Evolutionary conservation across 2,113 vertebrate genomes (phyloP).

Genomic region (Chroicocephalus ridibundus): DNA sequence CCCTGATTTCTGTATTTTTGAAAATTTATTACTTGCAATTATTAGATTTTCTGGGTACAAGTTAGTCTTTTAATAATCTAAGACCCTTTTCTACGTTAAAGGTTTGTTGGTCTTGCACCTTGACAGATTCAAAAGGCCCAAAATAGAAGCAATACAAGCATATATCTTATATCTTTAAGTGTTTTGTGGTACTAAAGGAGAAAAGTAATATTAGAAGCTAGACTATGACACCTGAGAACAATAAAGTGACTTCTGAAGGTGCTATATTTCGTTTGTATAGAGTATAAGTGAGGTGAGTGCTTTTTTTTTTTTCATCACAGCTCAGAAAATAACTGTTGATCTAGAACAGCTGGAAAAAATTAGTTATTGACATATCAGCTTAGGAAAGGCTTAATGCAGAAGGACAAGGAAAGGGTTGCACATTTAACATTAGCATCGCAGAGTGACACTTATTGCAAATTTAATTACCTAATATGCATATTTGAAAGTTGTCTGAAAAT

Average conservation of each 20-base stretch:
- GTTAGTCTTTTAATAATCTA: background rate
- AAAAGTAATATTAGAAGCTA: background rate
- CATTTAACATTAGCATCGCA: constrained; percentile 10
- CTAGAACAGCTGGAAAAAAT: constrained; percentile 28
- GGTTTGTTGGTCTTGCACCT: background rate
- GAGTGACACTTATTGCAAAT: constrained; percentile 7
- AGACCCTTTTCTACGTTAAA: background rate
- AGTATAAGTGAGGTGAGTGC: background rate
- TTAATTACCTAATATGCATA: constrained; percentile 49
- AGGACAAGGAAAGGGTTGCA: constrained; percentile 4
- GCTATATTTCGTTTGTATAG: background rate
- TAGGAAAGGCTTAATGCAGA: constrained; percentile 30
- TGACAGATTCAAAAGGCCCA: background rate
- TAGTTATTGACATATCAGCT: constrained; percentile 29
- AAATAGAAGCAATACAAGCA: background rate
- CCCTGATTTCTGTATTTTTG: background rate
- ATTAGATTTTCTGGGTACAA: background rate
- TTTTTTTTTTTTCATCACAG: background rate
- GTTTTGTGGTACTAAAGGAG: background rate
- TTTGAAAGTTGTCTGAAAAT: constrained; percentile 26
- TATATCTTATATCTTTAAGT: background rate
- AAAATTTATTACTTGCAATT: background rate
- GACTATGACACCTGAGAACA: background rate
- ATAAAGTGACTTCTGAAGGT: background rate
- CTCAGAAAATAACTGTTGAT: constrained; percentile 12